phyloP scores from a whole-genome alignment of 2,113 vertebrate genomes.

The Syngnathus floridae region DNA sequence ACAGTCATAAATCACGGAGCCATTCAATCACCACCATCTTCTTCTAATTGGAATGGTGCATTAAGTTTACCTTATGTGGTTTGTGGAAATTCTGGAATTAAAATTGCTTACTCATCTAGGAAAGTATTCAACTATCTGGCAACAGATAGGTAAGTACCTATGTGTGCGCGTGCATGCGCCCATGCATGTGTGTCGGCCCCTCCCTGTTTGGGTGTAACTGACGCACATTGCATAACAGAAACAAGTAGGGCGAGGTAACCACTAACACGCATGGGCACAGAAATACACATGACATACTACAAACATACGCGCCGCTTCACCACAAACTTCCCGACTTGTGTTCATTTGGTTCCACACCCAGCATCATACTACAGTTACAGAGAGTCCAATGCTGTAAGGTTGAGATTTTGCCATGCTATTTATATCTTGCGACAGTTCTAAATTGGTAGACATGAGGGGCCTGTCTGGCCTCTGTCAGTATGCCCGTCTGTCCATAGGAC shows the following conservation, averaged over 20 bases:
- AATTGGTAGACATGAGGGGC: conserved; percentile 56
- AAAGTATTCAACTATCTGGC: background rate
- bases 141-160: too few species aligned
- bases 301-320: conserved; percentile 10
- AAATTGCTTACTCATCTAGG: background rate
- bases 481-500: conserved; percentile 15
- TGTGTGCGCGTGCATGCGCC: background rate
- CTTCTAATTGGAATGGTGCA: too few species aligned
- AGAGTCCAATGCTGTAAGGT: conserved; percentile 14
- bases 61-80: too few species aligned
- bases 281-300: conserved; percentile 9
- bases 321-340: background rate
- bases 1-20: too few species aligned
- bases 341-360: conserved; percentile 12
- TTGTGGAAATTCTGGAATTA: background rate
- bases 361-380: conserved; percentile 14
- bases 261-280: conserved; percentile 19
- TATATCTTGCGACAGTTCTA: conserved; percentile 47
- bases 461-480: conserved; percentile 19
- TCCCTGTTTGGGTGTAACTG: conserved; percentile 32
- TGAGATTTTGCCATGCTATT: conserved; percentile 39
- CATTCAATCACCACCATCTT: too few species aligned
- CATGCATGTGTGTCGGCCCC: conserved; percentile 19
- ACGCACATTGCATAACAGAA: conserved; percentile 28
- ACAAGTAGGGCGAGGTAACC: conserved; percentile 23